These are phyloP conservation scores for Ibidorhyncha struthersii DNA, from an alignment of 2,113 vertebrate species.

Conservation along the genomic window DNA sequence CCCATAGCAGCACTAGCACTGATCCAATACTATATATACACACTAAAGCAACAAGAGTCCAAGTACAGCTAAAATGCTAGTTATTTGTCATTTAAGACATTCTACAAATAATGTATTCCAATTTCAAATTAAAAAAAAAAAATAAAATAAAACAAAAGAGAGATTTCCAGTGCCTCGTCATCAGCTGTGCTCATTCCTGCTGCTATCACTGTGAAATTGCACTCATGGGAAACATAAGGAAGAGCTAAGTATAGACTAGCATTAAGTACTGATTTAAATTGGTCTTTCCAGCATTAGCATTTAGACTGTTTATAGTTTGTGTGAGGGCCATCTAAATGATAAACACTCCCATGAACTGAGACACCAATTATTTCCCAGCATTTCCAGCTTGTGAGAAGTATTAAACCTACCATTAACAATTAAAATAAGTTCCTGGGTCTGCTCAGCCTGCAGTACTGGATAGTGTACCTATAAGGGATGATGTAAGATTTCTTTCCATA, in stretches of 20 bases:
- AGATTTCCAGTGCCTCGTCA: background rate
- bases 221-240: slow-evolving; percentile 27
- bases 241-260: slow-evolving; percentile 17
- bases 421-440: slow-evolving; percentile 38
- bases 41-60: background rate
- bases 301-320: slow-evolving; percentile 10
- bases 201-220: background rate
- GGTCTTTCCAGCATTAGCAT: background rate
- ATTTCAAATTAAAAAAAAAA: background rate
- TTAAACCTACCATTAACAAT: slow-evolving; percentile 36
- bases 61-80: background rate
- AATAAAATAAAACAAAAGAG: background rate
- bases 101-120: background rate
- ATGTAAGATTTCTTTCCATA: background rate
- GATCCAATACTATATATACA: background rate
- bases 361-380: slow-evolving; percentile 27
- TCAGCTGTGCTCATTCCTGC: background rate
- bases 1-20: background rate
- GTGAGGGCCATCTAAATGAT: background rate
- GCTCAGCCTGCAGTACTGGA: slow-evolving; percentile 59
- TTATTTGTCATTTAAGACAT: background rate
- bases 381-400: slow-evolving; percentile 31
- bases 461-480: background rate
- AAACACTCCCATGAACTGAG: slow-evolving; percentile 40
- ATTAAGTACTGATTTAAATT: slow-evolving; percentile 2